Evolutionary conservation across 2,888 invertebrate genomes (phyloP), one percentile per base, ranked within the genome.

Genomic region (Clusia tigrina): DNA sequence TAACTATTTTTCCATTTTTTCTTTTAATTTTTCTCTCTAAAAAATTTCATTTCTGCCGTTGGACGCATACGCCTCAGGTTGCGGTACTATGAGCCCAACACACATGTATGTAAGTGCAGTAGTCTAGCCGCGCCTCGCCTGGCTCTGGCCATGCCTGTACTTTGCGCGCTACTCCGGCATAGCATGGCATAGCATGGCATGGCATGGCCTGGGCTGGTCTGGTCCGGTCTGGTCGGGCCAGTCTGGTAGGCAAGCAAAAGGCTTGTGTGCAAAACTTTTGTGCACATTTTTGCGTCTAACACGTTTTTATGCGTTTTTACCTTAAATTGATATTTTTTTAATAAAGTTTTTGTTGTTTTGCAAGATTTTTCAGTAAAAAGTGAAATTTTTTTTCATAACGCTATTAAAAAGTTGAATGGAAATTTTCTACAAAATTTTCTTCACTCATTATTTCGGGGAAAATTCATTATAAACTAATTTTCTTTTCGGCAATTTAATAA

Each of bases 1-100:
- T 77, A 71, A 70, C 72, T 71, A 65, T 64, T 56, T 58, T 46
- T 2, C 22, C 52, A 12, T 26, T 32, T 2, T 46, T 48, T 6
- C 48, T 46, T 24, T 48, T 51, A n/a, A n/a, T 32, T 24, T 25
- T 3, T n/a, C 10, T 22, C 48, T 18, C 15, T 48, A n/a, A n/a
- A n/a, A n/a, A n/a, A n/a, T 5, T 48, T 5, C 20, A 48, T 42
- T 3, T 42, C n/a, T 42, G 42, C 42, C 42, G n/a, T 42, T 6
- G 9, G 42, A 32, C 6, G 42, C 32, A 32, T 9, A 9, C 12
- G 32, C 32, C 32, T 32, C 6, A 12, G 32, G 32, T 32, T 6
- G 32, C 32, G 12, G 32, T 12, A 32, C 12, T 12, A 32, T 32
- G 32, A n/a, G n/a, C n/a, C n/a, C n/a, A n/a, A n/a, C n/a, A n/a